These are phyloP conservation scores for Neostethus bicornis DNA, from an alignment of 2,797 vertebrate genomes.

Conservation along the genomic window DNA sequence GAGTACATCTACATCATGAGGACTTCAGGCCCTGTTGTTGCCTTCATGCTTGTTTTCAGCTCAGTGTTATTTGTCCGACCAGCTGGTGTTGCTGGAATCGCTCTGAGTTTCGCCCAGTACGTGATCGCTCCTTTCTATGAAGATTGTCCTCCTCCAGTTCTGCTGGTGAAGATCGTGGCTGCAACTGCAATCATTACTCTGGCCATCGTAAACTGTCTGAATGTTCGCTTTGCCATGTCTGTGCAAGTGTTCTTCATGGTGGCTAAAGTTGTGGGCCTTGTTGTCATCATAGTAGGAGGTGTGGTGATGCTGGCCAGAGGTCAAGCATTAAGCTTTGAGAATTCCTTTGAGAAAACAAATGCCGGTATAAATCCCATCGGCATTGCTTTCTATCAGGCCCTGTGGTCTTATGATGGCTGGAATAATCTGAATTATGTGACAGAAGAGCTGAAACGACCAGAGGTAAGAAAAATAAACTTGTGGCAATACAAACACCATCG, in stretches of 20 bases:
- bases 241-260: slow-evolving; percentile 84
- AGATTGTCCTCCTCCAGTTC: slow-evolving; percentile 77
- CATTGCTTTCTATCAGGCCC: slow-evolving; percentile 89
- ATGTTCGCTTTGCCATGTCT: slow-evolving; percentile 78
- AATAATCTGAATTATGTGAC: slow-evolving; percentile 87
- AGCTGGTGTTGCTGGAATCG: slow-evolving; percentile 78
- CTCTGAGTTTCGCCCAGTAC: slow-evolving; percentile 86
- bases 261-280: slow-evolving; percentile 82
- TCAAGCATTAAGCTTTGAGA: slow-evolving; percentile 75
- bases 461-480: slow-evolving; percentile 69
- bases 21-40: slow-evolving; percentile 83
- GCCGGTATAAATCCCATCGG: slow-evolving; percentile 74
- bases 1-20: slow-evolving; percentile 89
- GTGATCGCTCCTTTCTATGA: slow-evolving; percentile 82
- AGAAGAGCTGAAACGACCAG: slow-evolving; percentile 87
- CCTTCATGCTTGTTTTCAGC: slow-evolving; percentile 84
- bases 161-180: slow-evolving; percentile 75
- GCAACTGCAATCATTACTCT: slow-evolving; percentile 81
- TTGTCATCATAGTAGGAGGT: slow-evolving; percentile 80
- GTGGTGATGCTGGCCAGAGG: slow-evolving; percentile 77
- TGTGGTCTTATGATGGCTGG: slow-evolving; percentile 93
- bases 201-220: slow-evolving; percentile 83
- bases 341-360: slow-evolving; percentile 82
- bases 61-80: slow-evolving; percentile 85
- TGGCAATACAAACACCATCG: no score